Conservation (phyloP, 2,888 invertebrate genomes). For the Rhagonycha lutea region DNA sequence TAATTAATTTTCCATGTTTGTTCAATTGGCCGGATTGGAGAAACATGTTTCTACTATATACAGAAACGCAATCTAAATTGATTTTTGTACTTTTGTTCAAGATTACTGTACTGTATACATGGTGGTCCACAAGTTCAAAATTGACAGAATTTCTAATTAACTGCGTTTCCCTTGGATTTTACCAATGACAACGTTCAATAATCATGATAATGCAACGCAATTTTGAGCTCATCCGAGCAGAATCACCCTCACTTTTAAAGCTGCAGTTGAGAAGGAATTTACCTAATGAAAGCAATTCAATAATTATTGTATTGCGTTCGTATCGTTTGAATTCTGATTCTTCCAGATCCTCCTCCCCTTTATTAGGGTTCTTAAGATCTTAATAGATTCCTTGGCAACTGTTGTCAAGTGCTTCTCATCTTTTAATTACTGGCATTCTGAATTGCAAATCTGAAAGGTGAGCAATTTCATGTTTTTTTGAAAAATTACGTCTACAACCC, state of each 20-base stretch:
- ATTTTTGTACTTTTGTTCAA: not conserved
- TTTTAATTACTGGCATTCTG: not conserved
- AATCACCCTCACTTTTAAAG: not conserved
- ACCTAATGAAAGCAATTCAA: not conserved
- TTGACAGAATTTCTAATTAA: not conserved
- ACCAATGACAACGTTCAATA: not conserved
- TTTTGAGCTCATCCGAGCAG: not conserved
- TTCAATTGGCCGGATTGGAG: not conserved
- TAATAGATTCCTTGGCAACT: no score
- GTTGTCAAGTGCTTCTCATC: not conserved
- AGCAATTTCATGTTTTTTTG: no score
- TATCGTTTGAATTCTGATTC: not conserved
- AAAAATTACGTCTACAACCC: not conserved
- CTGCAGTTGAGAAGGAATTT: not conserved
- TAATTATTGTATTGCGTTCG: not conserved
- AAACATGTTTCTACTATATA: not conserved
- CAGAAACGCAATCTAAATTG: not conserved
- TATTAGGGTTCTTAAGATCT: not conserved
- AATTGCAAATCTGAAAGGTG: not conserved
- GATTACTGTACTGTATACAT: not conserved
- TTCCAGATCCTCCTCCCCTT: not conserved
- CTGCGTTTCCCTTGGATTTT: not conserved
- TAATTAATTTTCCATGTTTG: conserved; percentile 2
- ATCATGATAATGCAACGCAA: not conserved
- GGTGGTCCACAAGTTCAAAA: not conserved